phyloP scores from a whole-genome alignment of 2,113 vertebrate species.

The Salvelinus fontinalis region DNA sequence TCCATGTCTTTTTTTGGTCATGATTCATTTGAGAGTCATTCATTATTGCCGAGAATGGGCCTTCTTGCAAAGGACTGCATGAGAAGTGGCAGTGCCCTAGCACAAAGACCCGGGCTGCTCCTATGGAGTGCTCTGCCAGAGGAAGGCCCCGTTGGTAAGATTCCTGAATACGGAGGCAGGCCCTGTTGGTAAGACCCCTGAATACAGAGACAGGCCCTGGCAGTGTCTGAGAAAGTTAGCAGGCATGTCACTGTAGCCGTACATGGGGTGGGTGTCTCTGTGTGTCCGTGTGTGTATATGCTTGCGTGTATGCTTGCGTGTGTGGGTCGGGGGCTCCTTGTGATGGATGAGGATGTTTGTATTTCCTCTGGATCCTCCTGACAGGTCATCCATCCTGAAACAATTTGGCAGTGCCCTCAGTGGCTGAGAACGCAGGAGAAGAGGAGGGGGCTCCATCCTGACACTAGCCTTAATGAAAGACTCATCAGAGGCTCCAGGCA shows the following conservation, averaged over 20 bases:
- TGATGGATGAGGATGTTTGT: conserved; percentile 82
- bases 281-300: conserved; percentile 9
- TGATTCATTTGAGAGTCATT: conserved; percentile 11
- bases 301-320: background rate
- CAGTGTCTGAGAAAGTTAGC: conserved; percentile 45
- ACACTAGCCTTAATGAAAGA: conserved; percentile 76
- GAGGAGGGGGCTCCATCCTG: conserved; percentile 22
- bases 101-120: conserved; percentile 15
- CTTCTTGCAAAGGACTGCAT: conserved; percentile 29
- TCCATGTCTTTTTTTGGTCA: conserved; percentile 1
- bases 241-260: conserved; percentile 25
- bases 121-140: conserved; percentile 12
- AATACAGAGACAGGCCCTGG: conserved; percentile 4
- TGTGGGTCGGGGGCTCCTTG: conserved; percentile 17
- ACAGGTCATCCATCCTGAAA: conserved; percentile 79
- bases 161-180: too few species aligned
- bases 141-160: conserved; percentile 7
- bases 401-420: conserved; percentile 71
- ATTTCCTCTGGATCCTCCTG: conserved; percentile 69
- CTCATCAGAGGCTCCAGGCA: conserved; percentile 53
- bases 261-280: conserved; percentile 6
- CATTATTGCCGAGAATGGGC: conserved; percentile 27
- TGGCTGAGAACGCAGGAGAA: background rate
- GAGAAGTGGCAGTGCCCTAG: conserved; percentile 16
- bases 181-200: background rate